These are phyloP conservation scores for Pachymerium ferrugineum DNA, from an alignment of 2,888 invertebrate species.

Conservation along the genomic window DNA sequence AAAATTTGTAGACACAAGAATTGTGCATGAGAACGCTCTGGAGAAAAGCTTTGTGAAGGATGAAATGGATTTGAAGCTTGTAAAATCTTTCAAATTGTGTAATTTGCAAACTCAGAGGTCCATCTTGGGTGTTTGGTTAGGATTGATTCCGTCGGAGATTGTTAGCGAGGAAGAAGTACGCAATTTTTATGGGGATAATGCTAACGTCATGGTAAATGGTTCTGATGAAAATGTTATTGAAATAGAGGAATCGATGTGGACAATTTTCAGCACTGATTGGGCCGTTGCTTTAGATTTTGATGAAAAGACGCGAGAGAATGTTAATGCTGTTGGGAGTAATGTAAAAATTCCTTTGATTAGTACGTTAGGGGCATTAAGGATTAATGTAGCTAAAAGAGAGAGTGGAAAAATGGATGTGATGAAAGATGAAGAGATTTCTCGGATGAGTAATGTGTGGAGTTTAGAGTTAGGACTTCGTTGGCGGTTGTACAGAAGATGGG, in stretches of 20 bases:
- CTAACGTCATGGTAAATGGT: too few relatives aligned
- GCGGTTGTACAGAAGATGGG: constrained; percentile 49
- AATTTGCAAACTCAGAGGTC: too few relatives aligned
- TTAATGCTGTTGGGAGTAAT: not conserved
- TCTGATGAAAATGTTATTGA: too few relatives aligned
- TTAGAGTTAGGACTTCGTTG: constrained; percentile 46
- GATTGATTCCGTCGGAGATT: not conserved
- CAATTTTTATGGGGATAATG: too few relatives aligned
- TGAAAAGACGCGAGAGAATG: not conserved
- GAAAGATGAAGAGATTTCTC: constrained; percentile 31
- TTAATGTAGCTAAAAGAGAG: not conserved
- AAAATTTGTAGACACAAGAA: too few relatives aligned
- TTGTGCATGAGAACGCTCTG: not conserved
- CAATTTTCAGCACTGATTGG: too few relatives aligned
- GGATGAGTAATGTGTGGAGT: constrained; percentile 40
- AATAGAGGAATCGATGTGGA: too few relatives aligned
- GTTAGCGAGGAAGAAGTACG: not conserved
- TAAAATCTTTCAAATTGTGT: not conserved
- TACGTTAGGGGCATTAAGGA: not conserved
- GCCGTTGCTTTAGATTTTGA: not conserved
- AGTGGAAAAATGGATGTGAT: constrained; percentile 36
- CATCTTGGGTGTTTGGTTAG: not conserved
- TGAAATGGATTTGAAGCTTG: not conserved
- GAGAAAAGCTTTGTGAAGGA: not conserved
- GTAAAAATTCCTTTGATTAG: not conserved